phyloP scores from a whole-genome alignment of 2,797 vertebrate genomes.

The Ceryle rudis region DNA sequence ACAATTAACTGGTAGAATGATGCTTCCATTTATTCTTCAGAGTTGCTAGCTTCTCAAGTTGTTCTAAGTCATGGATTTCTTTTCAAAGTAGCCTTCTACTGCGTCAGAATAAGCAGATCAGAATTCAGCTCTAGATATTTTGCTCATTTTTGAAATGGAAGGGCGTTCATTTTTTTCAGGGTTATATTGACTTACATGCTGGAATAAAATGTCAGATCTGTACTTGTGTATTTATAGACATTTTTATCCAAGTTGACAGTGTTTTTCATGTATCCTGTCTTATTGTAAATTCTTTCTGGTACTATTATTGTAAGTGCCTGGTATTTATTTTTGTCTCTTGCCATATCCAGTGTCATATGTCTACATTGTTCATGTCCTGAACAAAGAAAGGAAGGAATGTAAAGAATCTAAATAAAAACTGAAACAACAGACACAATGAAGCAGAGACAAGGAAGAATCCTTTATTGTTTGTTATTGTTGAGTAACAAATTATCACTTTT shows the following conservation, averaged over 20 bases:
- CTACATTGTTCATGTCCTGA: neutral
- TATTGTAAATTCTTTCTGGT: constrained; percentile 51
- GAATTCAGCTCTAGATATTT: neutral
- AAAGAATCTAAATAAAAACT: constrained; percentile 1
- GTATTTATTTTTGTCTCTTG: constrained; percentile 43
- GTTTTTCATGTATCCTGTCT: constrained; percentile 42
- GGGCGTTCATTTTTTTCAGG: constrained; percentile 22
- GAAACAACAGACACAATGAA: neutral
- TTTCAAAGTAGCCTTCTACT: neutral
- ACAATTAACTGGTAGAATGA: neutral
- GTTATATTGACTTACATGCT: neutral
- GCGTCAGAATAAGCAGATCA: neutral
- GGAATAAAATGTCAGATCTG: constrained; percentile 48
- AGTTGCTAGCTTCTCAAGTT: neutral
- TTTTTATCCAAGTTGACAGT: constrained; percentile 40
- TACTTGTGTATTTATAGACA: constrained; percentile 14
- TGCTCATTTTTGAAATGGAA: constrained; percentile 22
- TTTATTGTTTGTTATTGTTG: neutral
- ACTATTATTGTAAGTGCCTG: constrained; percentile 21
- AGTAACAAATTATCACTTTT: neutral
- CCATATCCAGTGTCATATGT: neutral
- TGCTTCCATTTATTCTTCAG: neutral
- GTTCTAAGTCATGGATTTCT: neutral
- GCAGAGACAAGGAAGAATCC: neutral
- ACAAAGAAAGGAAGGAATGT: neutral